Percentiles rank a stretch among this genome's conserved stretches.
phyloP scores from a whole-genome alignment of 2,797 vertebrate genomes.

The Enteromius treurensis region DNA sequence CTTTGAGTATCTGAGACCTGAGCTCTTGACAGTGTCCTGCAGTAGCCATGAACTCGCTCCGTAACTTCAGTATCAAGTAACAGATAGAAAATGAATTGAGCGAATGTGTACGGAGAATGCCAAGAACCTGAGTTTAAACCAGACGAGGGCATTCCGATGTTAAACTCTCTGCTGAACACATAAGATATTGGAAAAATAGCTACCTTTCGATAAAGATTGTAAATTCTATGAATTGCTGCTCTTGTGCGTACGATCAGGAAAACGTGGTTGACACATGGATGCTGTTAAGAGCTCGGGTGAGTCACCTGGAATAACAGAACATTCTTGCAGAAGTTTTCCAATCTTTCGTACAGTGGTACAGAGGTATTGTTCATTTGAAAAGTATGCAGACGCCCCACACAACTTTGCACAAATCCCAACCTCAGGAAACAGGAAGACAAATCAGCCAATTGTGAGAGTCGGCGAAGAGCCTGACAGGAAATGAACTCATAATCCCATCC shows the following conservation, averaged over 20 bases:
- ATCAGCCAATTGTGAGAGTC: slow-evolving; percentile 37
- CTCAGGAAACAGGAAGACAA: slow-evolving; percentile 49
- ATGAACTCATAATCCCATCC: slow-evolving; percentile 36
- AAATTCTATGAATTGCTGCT: slow-evolving; percentile 12
- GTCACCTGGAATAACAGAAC: slow-evolving; percentile 45
- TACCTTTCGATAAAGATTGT: slow-evolving; percentile 39
- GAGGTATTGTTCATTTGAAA: slow-evolving; percentile 8
- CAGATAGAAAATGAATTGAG: slow-evolving; percentile 38
- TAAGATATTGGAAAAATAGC: slow-evolving; percentile 44
- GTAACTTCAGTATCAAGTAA: slow-evolving; percentile 44
- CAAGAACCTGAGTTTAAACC: slow-evolving; percentile 58
- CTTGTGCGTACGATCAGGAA: background rate
- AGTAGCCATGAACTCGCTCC: slow-evolving; percentile 20
- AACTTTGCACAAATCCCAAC: slow-evolving; percentile 37
- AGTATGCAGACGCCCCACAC: background rate
- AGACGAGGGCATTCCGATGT: slow-evolving; percentile 39
- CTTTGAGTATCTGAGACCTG: slow-evolving; percentile 48
- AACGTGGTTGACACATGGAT: slow-evolving; percentile 23
- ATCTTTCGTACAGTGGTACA: slow-evolving; percentile 20
- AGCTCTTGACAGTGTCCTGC: slow-evolving; percentile 47
- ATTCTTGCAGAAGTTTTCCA: slow-evolving; percentile 20
- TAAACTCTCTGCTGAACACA: slow-evolving; percentile 42
- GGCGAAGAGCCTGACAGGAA: slow-evolving; percentile 37
- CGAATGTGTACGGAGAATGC: slow-evolving; percentile 35
- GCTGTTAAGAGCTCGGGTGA: slow-evolving; percentile 51